Base-by-base conservation (phyloP, 1,140 invertebrate species). In the Atta texana region DNA sequence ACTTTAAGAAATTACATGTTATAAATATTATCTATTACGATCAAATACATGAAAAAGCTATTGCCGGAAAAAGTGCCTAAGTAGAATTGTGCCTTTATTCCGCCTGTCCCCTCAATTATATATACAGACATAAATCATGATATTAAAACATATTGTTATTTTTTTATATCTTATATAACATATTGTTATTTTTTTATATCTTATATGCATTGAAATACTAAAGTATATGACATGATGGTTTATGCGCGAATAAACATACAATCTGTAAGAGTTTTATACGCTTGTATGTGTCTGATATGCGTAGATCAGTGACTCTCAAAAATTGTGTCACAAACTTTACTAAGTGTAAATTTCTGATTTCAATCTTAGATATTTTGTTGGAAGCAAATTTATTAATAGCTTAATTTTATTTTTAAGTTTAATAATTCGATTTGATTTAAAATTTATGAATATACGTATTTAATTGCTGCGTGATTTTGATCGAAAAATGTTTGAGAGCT, bases 281-380 rank as follows among this genome's bases (percentile, higher is more conserved):
- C 18, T 57, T 34, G 21, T 51, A 16, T 8, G 14, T 1, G 12
- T 39, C 4, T 69, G 31, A 8, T 24, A 8, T 75, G 6, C 5
- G 10, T 28, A 76, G 31, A 53, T 59, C n/a, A 76, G 44, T 63
- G 24, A 24, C 34, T 78, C n/a, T 78, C 28, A 68, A 66, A 68
- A 68, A 78, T 31, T 49, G 8, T 21, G 12, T 10, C 3, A 3
- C 28, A 53, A 68, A 53, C 18, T 44, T 44, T 3, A 7, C 12
- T 16, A 61, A 57, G 12, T 16, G 49, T 28, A 31, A 53, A 51
- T 39, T 24, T 59, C n/a, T 16, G 6, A 78, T 66, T 78, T 64
- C 1, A 14, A 14, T 28, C 10, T 74, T 44, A 18, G 4, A 44
- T 24, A 4, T 31, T 64, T 64, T 7, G 10, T 31, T 49, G 3